phyloP scores from a whole-genome alignment of 2,888 invertebrate genomes.

The Priocnemis perturbator region DNA sequence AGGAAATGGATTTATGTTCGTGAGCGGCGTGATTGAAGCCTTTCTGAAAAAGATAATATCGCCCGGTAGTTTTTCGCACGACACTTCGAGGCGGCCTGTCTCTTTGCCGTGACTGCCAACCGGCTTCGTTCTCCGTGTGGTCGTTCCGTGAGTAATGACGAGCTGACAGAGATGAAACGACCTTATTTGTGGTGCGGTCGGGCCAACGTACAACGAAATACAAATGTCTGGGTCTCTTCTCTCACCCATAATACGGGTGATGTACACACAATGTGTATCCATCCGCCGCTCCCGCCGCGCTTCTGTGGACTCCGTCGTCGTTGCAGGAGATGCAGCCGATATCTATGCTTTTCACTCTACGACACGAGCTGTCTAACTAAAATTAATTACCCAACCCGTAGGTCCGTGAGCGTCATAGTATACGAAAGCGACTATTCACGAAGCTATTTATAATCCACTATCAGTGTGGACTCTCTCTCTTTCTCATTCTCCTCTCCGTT shows the following conservation, averaged over 20 bases:
- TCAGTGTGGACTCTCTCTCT: not conserved
- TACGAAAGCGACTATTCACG: conserved; percentile 17
- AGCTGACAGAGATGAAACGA: conserved; percentile 60
- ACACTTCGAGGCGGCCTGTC: conserved; percentile 19
- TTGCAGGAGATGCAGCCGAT: conserved; percentile 39
- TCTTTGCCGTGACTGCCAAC: too few relatives aligned
- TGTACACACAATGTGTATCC: conserved; percentile 25
- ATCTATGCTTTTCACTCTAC: conserved; percentile 18
- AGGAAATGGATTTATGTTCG: too few relatives aligned
- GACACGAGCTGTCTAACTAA: conserved; percentile 49
- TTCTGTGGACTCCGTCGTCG: conserved; percentile 39
- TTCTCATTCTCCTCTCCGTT: not conserved
- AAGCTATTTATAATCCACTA: conserved; percentile 25
- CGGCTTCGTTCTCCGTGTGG: too few relatives aligned
- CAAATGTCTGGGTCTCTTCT: conserved; percentile 1
- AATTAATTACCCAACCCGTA: conserved; percentile 50
- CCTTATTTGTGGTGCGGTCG: conserved; percentile 52
- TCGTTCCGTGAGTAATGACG: too few relatives aligned
- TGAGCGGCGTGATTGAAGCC: too few relatives aligned
- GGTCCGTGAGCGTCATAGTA: not conserved
- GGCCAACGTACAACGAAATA: not conserved
- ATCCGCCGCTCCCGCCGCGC: conserved; percentile 42
- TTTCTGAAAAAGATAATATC: too few relatives aligned
- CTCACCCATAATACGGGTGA: conserved; percentile 27
- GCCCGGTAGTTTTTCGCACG: conserved; percentile 33